Percentiles rank a stretch among this genome's conserved stretches.
Evolutionary conservation across 2,888 invertebrate species (phyloP).

Genomic region (Acrobasis consociella): DNA sequence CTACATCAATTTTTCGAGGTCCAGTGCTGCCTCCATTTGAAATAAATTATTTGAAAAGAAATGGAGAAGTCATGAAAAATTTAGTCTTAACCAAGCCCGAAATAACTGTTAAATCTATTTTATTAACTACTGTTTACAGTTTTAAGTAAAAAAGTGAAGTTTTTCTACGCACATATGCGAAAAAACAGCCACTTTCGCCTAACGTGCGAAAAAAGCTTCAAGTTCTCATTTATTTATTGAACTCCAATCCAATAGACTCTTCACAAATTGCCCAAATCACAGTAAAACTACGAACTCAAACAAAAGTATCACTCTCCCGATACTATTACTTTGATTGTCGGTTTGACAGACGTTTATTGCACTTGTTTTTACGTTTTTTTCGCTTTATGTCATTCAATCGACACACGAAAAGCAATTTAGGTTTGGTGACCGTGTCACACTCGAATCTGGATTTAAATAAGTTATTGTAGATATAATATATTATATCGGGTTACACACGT

Average conservation of each 20-base stretch:
- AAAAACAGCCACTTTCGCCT: no score
- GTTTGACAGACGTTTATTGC: conserved; percentile 29
- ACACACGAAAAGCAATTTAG: conserved; percentile 13
- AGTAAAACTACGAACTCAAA: conserved; percentile 17
- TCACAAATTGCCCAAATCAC: conserved; percentile 16
- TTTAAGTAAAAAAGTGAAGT: no score
- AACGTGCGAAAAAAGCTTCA: no score
- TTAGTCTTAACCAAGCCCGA: no score
- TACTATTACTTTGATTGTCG: conserved; percentile 19
- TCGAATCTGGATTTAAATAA: not conserved
- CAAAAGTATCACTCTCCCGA: conserved; percentile 10
- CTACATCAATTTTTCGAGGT: no score
- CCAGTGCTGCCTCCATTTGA: no score
- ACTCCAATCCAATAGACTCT: conserved; percentile 1
- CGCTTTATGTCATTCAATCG: conserved; percentile 16
- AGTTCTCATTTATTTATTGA: no score
- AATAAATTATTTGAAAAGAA: no score
- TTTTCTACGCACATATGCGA: no score
- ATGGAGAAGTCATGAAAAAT: no score
- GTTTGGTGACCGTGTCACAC: not conserved
- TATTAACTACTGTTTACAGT: no score
- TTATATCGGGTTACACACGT: not conserved
- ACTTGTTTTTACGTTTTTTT: conserved; percentile 22
- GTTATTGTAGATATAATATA: not conserved
- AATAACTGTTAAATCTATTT: no score